A percentile compares a stretch with the other conserved stretches of the same genome.
phyloP scores from a whole-genome alignment of 1,140 invertebrate species.

The Leptopilina clavipes region DNA sequence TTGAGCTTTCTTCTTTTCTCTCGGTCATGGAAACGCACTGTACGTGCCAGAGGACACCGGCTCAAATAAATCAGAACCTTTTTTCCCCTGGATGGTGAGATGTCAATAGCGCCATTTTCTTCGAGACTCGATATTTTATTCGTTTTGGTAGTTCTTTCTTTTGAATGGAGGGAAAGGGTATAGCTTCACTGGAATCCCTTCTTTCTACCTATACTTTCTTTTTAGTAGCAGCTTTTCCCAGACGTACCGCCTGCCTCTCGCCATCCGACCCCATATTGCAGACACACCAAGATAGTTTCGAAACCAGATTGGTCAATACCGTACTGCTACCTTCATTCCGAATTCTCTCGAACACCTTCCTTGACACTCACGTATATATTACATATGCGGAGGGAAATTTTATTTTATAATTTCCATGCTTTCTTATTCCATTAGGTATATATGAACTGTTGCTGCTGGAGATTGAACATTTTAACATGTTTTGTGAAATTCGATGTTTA shows the following conservation, averaged over 20 bases:
- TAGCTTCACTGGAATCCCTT: constrained; percentile 17
- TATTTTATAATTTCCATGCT: background rate
- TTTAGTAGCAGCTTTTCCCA: constrained; percentile 13
- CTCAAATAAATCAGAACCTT: constrained; percentile 62
- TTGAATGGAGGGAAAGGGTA: background rate
- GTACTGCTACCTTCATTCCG: background rate
- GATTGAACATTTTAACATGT: no score
- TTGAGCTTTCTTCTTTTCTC: constrained; percentile 45
- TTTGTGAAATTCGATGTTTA: no score
- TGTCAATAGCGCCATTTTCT: constrained; percentile 62
- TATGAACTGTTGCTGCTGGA: no score
- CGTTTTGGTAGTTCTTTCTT: constrained; percentile 38
- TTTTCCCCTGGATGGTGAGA: constrained; percentile 52
- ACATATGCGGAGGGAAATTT: background rate
- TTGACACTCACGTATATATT: background rate
- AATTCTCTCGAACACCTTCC: background rate
- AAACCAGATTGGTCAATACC: constrained; percentile 19
- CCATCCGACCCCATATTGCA: background rate
- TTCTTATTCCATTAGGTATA: background rate
- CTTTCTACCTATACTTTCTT: background rate
- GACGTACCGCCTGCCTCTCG: background rate
- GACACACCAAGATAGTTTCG: background rate
- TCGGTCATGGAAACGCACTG: background rate
- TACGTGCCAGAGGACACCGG: constrained; percentile 49
- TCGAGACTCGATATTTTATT: constrained; percentile 52